Evolutionary conservation across 2,113 vertebrate genomes (phyloP), one percentile per base, ranked within the genome.

Genomic region (Ciconia maguari): DNA sequence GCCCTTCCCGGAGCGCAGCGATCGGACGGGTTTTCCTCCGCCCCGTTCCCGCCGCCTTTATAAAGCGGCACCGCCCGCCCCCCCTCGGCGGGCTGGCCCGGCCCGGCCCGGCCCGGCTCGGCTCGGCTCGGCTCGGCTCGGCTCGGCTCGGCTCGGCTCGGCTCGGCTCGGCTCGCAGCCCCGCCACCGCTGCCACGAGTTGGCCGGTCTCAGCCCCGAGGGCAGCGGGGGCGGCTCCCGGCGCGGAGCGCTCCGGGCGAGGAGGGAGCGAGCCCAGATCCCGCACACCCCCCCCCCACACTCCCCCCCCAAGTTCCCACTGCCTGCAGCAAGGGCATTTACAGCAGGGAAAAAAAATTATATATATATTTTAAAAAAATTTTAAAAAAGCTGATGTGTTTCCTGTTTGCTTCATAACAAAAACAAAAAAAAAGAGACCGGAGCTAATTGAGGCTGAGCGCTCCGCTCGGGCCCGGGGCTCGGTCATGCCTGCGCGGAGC

Each of bases 401-500:
- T 84, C 54, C 9, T 74, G 90, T 81, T 91, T 91, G 26, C 36
- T 71, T n/a, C 1, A 0, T 6, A 8, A 20, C 41, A n/a, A 38
- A 49, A 38, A n/a, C n/a, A n/a, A 60, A 5, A 19, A 62, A 44
- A 46, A 11, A 21, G 18, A 48, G 13, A 20, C 4, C 0, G 1
- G 42, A 65, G 55, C 0, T 55, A 26, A 24, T 20, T 8, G 62
- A 48, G 51, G 85, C 34, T 11, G 34, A 79, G 51, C 1, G 57
- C 46, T 66, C 20, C 3, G 11, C 30, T 26, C 9, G 3, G 17
- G 17, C 7, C 24, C 10, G 4, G 57, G 24, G 36, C 34, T 27
- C 5, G 5, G 27, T 9, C 21, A 19, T 8, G 46, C 19, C 46
- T 2, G 27, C 7, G 1, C 4, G 2, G 38, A 54, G 41, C 48